Percentiles rank a stretch among this genome's conserved stretches.
These are phyloP conservation scores for Helicorthomorpha holstii DNA, from an alignment of 1,140 invertebrate genomes.

Conservation along the genomic window DNA sequence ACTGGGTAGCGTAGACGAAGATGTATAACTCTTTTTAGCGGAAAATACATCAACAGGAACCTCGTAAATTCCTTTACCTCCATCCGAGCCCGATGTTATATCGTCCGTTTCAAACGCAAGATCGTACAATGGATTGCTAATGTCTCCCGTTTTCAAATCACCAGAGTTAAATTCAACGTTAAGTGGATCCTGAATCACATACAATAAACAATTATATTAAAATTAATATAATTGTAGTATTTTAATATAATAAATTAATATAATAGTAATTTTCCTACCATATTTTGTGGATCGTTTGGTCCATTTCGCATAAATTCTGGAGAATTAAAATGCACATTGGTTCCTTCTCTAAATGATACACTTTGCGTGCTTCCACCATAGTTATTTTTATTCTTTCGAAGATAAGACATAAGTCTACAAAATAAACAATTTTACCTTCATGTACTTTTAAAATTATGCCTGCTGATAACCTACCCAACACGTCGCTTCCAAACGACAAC, in stretches of 20 bases:
- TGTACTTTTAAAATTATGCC: neutral
- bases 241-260: neutral
- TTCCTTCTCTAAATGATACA: slow-evolving; percentile 88
- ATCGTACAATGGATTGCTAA: slow-evolving; percentile 93
- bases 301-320: slow-evolving; percentile 17
- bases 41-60: slow-evolving; percentile 58
- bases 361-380: slow-evolving; percentile 50
- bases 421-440: neutral
- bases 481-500: slow-evolving; percentile 61
- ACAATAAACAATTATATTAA: neutral
- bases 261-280: neutral
- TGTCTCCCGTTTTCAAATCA: slow-evolving; percentile 56
- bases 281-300: neutral
- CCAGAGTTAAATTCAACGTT: slow-evolving; percentile 60
- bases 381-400: neutral
- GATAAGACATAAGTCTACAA: neutral
- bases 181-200: slow-evolving; percentile 33
- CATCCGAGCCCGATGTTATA: slow-evolving; percentile 5
- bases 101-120: slow-evolving; percentile 27
- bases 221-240: neutral
- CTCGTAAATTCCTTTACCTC: slow-evolving; percentile 26
- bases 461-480: slow-evolving; percentile 15
- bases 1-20: slow-evolving; percentile 22
- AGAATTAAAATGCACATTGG: slow-evolving; percentile 70
- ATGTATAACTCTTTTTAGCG: slow-evolving; percentile 15